Base-by-base conservation (phyloP, 2,113 vertebrate genomes). In the Forbesichthys agassizii region DNA sequence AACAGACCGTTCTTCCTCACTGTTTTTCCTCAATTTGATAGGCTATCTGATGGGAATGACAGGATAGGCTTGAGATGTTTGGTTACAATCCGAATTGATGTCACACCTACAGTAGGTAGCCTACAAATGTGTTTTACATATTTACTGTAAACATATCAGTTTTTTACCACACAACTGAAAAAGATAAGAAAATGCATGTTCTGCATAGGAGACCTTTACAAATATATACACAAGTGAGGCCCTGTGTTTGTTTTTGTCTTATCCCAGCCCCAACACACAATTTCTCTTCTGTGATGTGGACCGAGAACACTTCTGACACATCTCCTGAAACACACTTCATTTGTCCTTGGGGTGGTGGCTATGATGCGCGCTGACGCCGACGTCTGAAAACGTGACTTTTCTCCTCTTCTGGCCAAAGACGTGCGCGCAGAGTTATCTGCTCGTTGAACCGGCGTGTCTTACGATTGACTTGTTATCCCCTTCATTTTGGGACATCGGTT, bases 241-340 rank as follows among this genome's bases (percentile, higher is more conserved):
- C 46, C 54, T 71, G 18, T 57, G 7, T 90, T 86, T 89, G 86
- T 84, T 88, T 90, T 89, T 89, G 87, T 77, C 86, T 77, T 52
- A 16, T 75, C 78, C 83, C 64, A 27, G 27, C 66, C 74, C 78
- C 72, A 73, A 71, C 9, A 60, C 85, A 75, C 80, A 51, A 67
- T 88, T 68, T 12, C 85, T 73, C 67, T 58, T 75, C 80, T 80
- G 85, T 85, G 88, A 92, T 87, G 85, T 89, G 85, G 89, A 91
- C 88, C 72, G 71, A 89, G 88, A 92, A 86, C 85, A 75, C 84
- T 88, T 90, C 69, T 92, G 91, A 93, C 92, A 92, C 86, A 80
- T 92, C 86, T 92, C 88, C 81, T 11, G 78, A 80, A 88, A 87
- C 69, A 82, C 80, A 83, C 82, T 82, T 82, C 82, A 92, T 94